Conservation (phyloP, 2,797 vertebrate species). For the Gymnothorax javanicus region DNA sequence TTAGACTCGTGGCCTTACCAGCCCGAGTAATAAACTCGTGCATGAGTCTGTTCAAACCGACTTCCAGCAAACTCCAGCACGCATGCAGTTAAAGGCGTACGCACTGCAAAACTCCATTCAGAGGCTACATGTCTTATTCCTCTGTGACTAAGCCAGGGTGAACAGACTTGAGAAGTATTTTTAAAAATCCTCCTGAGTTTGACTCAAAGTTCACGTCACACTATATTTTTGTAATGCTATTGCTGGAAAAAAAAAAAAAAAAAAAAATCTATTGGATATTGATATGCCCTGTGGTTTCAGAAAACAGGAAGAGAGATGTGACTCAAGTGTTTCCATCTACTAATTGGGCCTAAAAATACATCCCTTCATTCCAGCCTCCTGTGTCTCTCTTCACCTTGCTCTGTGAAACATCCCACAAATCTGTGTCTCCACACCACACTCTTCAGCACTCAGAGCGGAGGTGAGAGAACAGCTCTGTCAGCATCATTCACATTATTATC, state of each 20-base stretch:
- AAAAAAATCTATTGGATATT: constrained; percentile 26
- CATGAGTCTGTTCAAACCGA: background rate
- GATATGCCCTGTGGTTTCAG: constrained; percentile 30
- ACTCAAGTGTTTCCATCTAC: constrained; percentile 63
- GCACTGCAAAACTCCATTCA: background rate
- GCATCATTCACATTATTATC: constrained; percentile 1
- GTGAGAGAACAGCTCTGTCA: constrained; percentile 1
- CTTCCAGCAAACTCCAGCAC: background rate
- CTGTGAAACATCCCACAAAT: constrained; percentile 6
- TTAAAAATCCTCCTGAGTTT: constrained; percentile 20
- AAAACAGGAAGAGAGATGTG: constrained; percentile 67
- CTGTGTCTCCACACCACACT: background rate
- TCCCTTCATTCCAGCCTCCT: constrained; percentile 45
- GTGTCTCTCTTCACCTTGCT: constrained; percentile 53
- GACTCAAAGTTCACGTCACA: constrained; percentile 7
- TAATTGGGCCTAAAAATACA: constrained; percentile 58
- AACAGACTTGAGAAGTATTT: background rate
- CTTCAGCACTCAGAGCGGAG: background rate
- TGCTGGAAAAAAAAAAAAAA: constrained; percentile 35
- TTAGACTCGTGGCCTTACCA: too few relatives aligned
- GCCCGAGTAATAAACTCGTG: background rate
- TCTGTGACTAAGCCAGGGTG: constrained; percentile 8
- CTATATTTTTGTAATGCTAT: constrained; percentile 27
- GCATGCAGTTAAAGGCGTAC: background rate
- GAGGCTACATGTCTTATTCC: background rate